phyloP scores from a whole-genome alignment of 1,140 invertebrate species.

The Drosophila insularis region DNA sequence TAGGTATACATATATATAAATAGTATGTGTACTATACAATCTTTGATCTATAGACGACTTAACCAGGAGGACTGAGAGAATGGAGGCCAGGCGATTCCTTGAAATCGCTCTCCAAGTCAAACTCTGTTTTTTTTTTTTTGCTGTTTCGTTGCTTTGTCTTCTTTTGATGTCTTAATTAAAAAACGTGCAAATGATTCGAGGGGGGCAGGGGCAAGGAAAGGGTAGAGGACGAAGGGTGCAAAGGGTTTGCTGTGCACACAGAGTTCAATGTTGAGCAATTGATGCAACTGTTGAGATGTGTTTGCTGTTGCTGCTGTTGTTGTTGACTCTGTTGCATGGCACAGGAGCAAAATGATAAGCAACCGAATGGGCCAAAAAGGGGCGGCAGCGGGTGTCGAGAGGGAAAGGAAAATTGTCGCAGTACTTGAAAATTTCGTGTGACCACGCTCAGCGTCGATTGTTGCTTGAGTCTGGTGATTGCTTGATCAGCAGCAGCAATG shows the following conservation, averaged over 20 bases:
- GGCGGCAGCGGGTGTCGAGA: background rate
- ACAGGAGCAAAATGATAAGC: constrained; percentile 56
- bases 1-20: background rate
- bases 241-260: constrained; percentile 45
- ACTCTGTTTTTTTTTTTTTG: constrained; percentile 51
- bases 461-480: constrained; percentile 45
- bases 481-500: constrained; percentile 61
- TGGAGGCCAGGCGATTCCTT: constrained; percentile 65
- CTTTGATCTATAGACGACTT: constrained; percentile 50
- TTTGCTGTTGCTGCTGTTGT: constrained; percentile 65
- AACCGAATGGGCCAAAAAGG: background rate
- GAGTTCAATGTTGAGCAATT: constrained; percentile 82
- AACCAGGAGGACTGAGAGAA: constrained; percentile 39
- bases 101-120: constrained; percentile 76
- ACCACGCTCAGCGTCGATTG: constrained; percentile 77
- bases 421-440: constrained; percentile 81
- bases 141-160: too few relatives aligned
- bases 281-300: constrained; percentile 81
- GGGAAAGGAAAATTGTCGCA: constrained; percentile 70
- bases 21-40: constrained; percentile 22
- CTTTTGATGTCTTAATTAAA: constrained; percentile 81
- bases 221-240: background rate
- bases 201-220: background rate
- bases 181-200: constrained; percentile 77
- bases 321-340: constrained; percentile 62